A percentile compares a stretch with the other conserved stretches of the same genome.
These are phyloP conservation scores for Semicossyphus pulcher DNA, from an alignment of 2,113 vertebrate species.

Conservation along the genomic window DNA sequence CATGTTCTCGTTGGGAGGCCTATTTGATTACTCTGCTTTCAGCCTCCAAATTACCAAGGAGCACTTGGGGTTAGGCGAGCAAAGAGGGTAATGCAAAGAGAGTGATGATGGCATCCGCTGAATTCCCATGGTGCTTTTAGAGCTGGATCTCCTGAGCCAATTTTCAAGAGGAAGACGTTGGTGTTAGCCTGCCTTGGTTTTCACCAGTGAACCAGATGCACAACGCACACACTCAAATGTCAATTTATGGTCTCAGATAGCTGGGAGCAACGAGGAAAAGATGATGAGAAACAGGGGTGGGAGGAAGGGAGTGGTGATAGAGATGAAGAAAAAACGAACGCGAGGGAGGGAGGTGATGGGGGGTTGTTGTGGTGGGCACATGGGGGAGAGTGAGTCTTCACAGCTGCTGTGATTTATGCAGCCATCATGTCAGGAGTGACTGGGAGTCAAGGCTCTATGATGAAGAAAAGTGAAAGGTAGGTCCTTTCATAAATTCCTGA, in stretches of 20 bases:
- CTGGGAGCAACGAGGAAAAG: constrained; percentile 19
- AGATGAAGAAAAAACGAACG: constrained; percentile 39
- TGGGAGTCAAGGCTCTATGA: constrained; percentile 60
- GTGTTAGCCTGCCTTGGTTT: constrained; percentile 42
- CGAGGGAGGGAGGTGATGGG: constrained; percentile 5
- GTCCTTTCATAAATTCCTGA: constrained; percentile 65
- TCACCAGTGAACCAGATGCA: constrained; percentile 15
- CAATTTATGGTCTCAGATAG: constrained; percentile 41
- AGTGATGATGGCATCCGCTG: constrained; percentile 70
- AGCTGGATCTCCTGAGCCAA: constrained; percentile 62
- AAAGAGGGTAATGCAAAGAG: constrained; percentile 62
- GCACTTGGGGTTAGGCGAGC: constrained; percentile 72
- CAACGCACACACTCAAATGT: constrained; percentile 21
- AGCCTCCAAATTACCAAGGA: constrained; percentile 75
- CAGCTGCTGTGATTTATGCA: constrained; percentile 72
- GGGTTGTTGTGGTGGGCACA: constrained; percentile 13
- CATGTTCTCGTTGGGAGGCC: constrained; percentile 70
- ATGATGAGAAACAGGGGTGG: constrained; percentile 1
- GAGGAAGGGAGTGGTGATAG: constrained; percentile 13
- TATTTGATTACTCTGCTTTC: constrained; percentile 83
- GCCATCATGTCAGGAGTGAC: constrained; percentile 63
- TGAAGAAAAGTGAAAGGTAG: constrained; percentile 30
- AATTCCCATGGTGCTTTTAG: constrained; percentile 74
- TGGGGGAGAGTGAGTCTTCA: constrained; percentile 27
- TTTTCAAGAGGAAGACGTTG: constrained; percentile 54